These are phyloP conservation scores for Parnassius mnemosyne DNA, from an alignment of 2,888 invertebrate genomes.

Conservation along the genomic window DNA sequence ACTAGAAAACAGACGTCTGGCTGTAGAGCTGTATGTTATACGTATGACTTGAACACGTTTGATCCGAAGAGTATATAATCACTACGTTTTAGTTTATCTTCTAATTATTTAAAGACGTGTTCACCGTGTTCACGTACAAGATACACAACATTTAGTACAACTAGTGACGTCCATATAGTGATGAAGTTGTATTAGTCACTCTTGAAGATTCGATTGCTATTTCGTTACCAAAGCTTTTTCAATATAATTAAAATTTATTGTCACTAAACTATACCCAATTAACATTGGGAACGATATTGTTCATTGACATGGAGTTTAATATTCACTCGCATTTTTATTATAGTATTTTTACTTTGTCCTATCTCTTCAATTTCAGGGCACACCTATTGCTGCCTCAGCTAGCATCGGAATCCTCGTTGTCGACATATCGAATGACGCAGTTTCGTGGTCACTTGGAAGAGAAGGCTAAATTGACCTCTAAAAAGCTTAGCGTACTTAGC, in stretches of 20 bases:
- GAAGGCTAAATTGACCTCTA: too few species aligned
- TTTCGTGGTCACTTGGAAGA: too few species aligned
- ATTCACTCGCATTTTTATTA: too few species aligned
- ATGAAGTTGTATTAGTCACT: constrained; percentile 29
- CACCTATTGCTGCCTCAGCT: too few species aligned
- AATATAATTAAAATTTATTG: background rate
- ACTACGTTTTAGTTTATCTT: constrained; percentile 25
- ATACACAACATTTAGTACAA: constrained; percentile 16
- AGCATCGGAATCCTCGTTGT: too few species aligned
- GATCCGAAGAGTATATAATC: constrained; percentile 22
- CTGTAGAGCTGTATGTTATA: constrained; percentile 44
- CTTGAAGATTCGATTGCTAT: background rate
- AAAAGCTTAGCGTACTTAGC: too few species aligned
- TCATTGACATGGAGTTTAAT: too few species aligned
- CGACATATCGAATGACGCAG: too few species aligned
- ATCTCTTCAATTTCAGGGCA: too few species aligned
- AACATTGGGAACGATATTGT: too few species aligned
- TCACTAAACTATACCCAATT: constrained; percentile 1
- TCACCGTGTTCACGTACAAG: too few species aligned
- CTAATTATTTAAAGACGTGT: constrained; percentile 40
- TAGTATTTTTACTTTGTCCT: too few species aligned
- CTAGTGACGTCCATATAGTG: constrained; percentile 34
- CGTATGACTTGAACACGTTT: constrained; percentile 54
- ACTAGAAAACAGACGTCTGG: constrained; percentile 40
- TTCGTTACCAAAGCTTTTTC: background rate